Conservation (phyloP, 2,113 vertebrate genomes). For the Microtus montanus region DNA sequence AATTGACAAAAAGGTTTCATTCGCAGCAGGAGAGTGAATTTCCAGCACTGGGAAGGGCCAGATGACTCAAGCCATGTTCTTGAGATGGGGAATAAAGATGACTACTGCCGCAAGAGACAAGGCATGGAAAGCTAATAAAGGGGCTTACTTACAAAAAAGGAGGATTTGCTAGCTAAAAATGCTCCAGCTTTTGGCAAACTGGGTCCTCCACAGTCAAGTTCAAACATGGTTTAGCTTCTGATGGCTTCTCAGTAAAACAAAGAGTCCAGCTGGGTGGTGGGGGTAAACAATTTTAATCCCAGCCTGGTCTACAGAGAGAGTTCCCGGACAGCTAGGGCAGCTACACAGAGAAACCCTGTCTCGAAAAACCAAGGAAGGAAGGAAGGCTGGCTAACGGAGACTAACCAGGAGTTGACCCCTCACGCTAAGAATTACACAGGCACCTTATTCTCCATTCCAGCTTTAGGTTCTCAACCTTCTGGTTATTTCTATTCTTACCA, state of each 20-base stretch:
- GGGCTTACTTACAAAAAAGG: slow-evolving; percentile 1
- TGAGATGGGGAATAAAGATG: slow-evolving; percentile 15
- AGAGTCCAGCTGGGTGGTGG: not conserved
- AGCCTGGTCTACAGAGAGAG: too few species aligned
- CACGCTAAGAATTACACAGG: not conserved
- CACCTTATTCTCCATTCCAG: not conserved
- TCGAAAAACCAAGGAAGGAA: too few species aligned
- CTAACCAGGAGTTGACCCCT: not conserved
- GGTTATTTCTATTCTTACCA: not conserved
- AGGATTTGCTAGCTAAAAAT: not conserved
- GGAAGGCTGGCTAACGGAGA: not conserved
- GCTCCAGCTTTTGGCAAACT: not conserved
- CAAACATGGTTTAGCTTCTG: not conserved
- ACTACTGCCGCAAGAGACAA: slow-evolving; percentile 45
- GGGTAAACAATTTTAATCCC: too few species aligned
- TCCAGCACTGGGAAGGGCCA: not conserved
- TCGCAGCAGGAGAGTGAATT: slow-evolving; percentile 23
- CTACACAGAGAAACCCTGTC: too few species aligned
- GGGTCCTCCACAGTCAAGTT: not conserved
- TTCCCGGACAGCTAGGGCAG: too few species aligned
- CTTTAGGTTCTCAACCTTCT: not conserved
- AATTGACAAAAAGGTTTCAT: slow-evolving; percentile 43
- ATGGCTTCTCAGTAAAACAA: not conserved
- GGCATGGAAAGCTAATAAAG: not conserved
- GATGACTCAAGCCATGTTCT: slow-evolving; percentile 31